phyloP scores from a whole-genome alignment of 64 coral and sea anemone genomes.

The Dendrophyllia cribrosa region DNA sequence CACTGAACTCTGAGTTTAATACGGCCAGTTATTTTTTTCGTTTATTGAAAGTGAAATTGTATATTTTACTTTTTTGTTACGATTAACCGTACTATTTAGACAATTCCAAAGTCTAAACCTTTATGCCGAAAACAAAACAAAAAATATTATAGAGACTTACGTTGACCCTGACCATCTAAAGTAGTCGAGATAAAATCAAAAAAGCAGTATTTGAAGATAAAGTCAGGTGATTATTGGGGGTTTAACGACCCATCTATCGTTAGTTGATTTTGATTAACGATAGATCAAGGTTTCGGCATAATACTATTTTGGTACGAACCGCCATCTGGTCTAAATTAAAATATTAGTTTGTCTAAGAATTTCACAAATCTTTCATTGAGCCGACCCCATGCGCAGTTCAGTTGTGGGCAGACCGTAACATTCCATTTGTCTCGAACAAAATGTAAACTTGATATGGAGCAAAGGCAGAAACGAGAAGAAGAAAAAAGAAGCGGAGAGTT shows the following conservation, averaged over 20 bases:
- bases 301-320: neutral
- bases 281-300: too few relatives aligned
- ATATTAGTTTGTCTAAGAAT: conserved; percentile 21
- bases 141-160: neutral
- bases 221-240: neutral
- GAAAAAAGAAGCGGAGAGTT: too few relatives aligned
- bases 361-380: neutral
- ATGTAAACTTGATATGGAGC: too few relatives aligned
- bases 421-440: neutral
- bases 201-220: conserved; percentile 10
- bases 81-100: neutral
- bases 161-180: neutral
- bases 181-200: neutral
- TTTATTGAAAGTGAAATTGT: too few relatives aligned
- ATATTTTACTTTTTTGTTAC: neutral
- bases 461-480: too few relatives aligned
- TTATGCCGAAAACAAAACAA: neutral
- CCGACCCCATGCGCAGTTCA: conserved; percentile 1
- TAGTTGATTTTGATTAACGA: neutral
- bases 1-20: too few relatives aligned
- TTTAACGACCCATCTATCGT: conserved; percentile 6
- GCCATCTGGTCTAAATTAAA: conserved; percentile 13
- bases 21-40: too few relatives aligned
- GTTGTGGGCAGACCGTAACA: too few relatives aligned
- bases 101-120: neutral